These are phyloP conservation scores for Antechinus flavipes DNA, from an alignment of 2,113 vertebrate genomes.

Conservation along the genomic window DNA sequence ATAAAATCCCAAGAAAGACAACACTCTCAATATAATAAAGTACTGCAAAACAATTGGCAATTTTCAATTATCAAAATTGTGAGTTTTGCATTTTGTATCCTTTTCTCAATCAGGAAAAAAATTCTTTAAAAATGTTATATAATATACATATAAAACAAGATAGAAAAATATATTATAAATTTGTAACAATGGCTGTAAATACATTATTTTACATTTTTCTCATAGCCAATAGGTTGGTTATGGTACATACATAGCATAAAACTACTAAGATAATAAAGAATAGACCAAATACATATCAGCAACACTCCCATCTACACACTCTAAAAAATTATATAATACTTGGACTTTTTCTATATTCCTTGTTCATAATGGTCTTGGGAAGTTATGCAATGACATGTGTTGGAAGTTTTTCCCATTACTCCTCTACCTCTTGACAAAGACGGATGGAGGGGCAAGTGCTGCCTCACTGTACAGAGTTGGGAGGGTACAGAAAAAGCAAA, in stretches of 20 bases:
- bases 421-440: background rate
- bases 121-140: conserved; percentile 97
- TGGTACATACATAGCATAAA: conserved; percentile 91
- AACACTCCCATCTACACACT: too few relatives aligned
- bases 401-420: background rate
- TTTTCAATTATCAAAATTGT: conserved; percentile 92
- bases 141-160: conserved; percentile 99
- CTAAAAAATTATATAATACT: too few relatives aligned
- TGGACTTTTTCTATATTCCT: background rate
- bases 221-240: conserved; percentile 94
- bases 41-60: conserved; percentile 93
- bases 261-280: conserved; percentile 88
- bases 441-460: background rate
- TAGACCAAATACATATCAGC: conserved; percentile 87
- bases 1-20: conserved; percentile 91
- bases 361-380: background rate
- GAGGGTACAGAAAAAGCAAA: background rate
- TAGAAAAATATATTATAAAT: conserved; percentile 99
- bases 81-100: conserved; percentile 90
- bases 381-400: background rate
- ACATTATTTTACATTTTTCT: conserved; percentile 93
- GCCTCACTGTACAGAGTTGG: background rate
- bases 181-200: conserved; percentile 99
- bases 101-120: conserved; percentile 96
- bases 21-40: conserved; percentile 90